Conservation (phyloP, 2,888 invertebrate genomes). For the Polydrusus tereticollis region DNA sequence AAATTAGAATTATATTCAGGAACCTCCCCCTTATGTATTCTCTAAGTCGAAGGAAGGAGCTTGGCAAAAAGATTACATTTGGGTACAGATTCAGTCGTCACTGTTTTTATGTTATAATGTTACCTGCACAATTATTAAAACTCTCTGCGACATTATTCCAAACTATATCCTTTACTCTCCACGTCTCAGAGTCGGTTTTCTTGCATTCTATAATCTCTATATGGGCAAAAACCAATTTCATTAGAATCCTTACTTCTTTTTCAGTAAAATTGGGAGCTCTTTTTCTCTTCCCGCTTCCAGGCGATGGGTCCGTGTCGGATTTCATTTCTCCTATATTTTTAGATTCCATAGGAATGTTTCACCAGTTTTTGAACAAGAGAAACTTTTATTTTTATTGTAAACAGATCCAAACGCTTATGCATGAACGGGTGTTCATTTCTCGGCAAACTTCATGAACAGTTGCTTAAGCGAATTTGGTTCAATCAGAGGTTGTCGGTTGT, state of each 20-base stretch:
- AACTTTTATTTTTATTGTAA: too few relatives aligned
- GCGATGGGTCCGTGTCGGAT: constrained; percentile 1
- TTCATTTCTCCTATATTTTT: background rate
- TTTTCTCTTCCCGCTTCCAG: constrained; percentile 21
- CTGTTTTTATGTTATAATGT: too few relatives aligned
- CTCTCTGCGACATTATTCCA: constrained; percentile 42
- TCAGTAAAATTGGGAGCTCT: constrained; percentile 45
- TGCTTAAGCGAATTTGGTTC: background rate
- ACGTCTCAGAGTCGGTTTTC: constrained; percentile 43
- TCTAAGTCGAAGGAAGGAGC: too few relatives aligned
- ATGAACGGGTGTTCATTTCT: background rate
- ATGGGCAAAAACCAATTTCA: constrained; percentile 38
- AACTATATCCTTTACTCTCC: constrained; percentile 36
- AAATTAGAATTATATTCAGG: too few relatives aligned
- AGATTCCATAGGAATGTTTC: too few relatives aligned
- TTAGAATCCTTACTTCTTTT: constrained; percentile 36
- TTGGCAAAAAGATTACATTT: too few relatives aligned
- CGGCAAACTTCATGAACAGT: background rate
- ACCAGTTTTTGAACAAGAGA: too few relatives aligned
- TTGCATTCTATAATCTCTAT: constrained; percentile 43
- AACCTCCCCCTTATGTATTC: too few relatives aligned
- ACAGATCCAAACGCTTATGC: too few relatives aligned
- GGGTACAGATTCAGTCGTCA: too few relatives aligned
- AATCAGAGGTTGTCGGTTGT: too few relatives aligned
- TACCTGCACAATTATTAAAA: constrained; percentile 39